Evolutionary conservation across 2,888 invertebrate species (phyloP), one percentile per base, ranked within the genome.

Genomic region (Sialis fuliginosa): DNA sequence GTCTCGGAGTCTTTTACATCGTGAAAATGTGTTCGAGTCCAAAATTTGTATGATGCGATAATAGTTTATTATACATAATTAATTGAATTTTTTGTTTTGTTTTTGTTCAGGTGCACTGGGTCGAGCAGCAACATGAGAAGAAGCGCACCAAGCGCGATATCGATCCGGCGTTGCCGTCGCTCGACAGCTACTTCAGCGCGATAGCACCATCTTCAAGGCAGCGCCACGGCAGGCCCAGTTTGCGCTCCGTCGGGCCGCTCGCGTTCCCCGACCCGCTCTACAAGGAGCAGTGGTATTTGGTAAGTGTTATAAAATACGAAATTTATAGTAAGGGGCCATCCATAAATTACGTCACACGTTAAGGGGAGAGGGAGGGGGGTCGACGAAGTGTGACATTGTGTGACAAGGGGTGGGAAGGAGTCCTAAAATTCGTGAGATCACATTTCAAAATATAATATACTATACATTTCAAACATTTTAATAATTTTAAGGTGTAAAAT

Each of bases 211-310:
- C 61, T 52, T 53, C 61, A 52, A 67, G 68, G 39, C 56, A 57
- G 49, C 32, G 32, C 5, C 62, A 56, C 62, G 53, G 69, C 61
- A 49, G 60, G 63, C 48, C 74, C 61, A 57, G 63, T 63, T 54
- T 68, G 64, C 53, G 63, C 40, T 60, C 54, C 59, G 69, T 55
- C 63, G 68, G 54, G 59, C 69, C 48, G 66, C 70, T 52, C 59
- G 69, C 78, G 55, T 92, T 92, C 66, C 81, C 88, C 9, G 93
- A 93, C 68, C 92, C 92, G 9, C 74, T 92, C 55, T 96, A 84
- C 74, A 83, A 85, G 60, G 89, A 93, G 64, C 91, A 95, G 72
- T 96, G 95, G 96, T 97, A 97, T 63, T 70, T 96, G 84, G 95
- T 95, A 69, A 81, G 93, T 81, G 60, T 60, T 22, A 22, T 22